Evolutionary conservation across 2,797 vertebrate species (phyloP).

Genomic region (Peromyscus nudipes): DNA sequence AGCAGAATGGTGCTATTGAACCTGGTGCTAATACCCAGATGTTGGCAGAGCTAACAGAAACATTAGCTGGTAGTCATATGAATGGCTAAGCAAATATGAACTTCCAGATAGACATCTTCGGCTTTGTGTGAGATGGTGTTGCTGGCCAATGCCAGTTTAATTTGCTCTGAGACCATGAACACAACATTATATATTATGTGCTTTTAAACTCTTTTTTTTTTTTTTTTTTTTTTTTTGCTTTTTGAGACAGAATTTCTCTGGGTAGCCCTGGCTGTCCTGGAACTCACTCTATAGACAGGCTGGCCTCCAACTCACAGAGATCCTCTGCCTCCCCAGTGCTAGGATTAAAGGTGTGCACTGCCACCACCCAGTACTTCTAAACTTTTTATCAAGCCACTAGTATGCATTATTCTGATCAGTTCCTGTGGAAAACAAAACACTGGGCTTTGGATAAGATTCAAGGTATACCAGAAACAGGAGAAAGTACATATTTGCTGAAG

Average conservation of each 20-base stretch:
- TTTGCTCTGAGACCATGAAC: conserved; percentile 65
- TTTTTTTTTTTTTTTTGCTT: neutral
- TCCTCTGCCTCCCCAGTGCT: neutral
- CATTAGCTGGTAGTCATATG: neutral
- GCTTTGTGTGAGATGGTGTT: conserved; percentile 76
- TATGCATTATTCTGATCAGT: conserved; percentile 52
- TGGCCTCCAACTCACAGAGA: neutral
- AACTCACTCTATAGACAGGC: neutral
- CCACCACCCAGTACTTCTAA: conserved; percentile 30
- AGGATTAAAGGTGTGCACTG: neutral
- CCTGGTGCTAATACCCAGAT: conserved; percentile 79
- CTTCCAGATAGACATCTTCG: conserved; percentile 43
- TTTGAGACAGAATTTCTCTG: neutral
- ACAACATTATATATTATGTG: conserved; percentile 60
- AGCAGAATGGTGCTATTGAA: conserved; percentile 87
- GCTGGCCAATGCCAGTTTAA: conserved; percentile 83
- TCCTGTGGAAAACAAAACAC: conserved; percentile 70
- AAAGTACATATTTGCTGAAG: conserved; percentile 33
- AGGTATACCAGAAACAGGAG: conserved; percentile 21
- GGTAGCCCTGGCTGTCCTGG: neutral
- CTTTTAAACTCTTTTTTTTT: conserved; percentile 56
- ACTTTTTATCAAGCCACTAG: conserved; percentile 59
- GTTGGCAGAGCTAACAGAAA: conserved; percentile 67
- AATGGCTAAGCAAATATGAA: neutral
- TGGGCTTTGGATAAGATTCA: conserved; percentile 47